phyloP scores from a whole-genome alignment of 2,888 invertebrate species.

The Stenchaetothrips biformis region DNA sequence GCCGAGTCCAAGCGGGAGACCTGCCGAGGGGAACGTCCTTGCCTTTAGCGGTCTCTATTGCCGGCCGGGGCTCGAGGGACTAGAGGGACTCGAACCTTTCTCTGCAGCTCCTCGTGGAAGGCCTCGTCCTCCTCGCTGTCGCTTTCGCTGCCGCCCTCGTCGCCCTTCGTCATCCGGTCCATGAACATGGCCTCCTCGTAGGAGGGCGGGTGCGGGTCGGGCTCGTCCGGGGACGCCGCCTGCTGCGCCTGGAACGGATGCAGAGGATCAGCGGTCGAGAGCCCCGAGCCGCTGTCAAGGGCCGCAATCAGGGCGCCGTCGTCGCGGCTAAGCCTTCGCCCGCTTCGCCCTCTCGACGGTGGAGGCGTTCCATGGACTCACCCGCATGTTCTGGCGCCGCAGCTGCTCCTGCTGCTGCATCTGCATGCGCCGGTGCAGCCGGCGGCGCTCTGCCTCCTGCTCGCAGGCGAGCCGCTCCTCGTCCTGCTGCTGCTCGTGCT shows the following conservation, averaged over 20 bases:
- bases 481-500: slow-evolving; percentile 2
- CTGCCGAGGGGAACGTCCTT: not conserved
- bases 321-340: too few species aligned
- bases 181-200: slow-evolving; percentile 73
- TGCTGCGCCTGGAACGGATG: not conserved
- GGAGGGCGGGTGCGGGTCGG: slow-evolving; percentile 56
- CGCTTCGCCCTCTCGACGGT: too few species aligned
- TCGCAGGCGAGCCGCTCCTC: slow-evolving; percentile 16
- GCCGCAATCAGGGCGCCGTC: too few species aligned
- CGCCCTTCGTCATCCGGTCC: slow-evolving; percentile 38
- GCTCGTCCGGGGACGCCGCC: not conserved
- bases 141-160: not conserved
- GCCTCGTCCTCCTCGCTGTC: not conserved
- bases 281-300: too few species aligned
- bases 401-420: slow-evolving; percentile 12
- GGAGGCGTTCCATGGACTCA: too few species aligned
- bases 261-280: not conserved
- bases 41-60: not conserved
- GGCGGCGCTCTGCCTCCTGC: slow-evolving; percentile 1
- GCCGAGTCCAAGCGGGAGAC: not conserved
- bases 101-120: not conserved
- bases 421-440: slow-evolving; percentile 17
- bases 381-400: not conserved
- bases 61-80: not conserved
- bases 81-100: not conserved